Conservation (phyloP, 1,140 invertebrate species). For the Leguminivora glycinivorella region DNA sequence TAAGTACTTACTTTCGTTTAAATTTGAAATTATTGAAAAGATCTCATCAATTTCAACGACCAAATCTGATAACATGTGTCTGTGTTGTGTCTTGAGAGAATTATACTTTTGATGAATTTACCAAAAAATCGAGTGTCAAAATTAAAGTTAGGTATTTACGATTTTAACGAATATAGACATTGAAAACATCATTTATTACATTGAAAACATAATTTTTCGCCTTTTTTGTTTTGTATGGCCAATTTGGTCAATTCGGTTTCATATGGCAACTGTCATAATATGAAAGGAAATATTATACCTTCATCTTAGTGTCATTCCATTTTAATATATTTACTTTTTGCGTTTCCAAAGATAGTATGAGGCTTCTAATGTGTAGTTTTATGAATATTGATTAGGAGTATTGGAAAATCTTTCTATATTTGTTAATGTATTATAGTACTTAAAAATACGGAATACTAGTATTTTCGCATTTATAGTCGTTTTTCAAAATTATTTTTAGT, state of each 20-base stretch:
- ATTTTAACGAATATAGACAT: not conserved
- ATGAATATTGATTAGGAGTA: not conserved
- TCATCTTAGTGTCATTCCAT: not conserved
- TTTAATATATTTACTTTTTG: not conserved
- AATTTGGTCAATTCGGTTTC: too few relatives aligned
- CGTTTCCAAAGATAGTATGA: not conserved
- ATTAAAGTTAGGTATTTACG: not conserved
- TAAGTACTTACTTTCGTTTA: not conserved
- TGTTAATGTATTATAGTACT: not conserved
- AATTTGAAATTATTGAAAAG: not conserved
- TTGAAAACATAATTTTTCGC: not conserved
- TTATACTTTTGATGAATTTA: not conserved
- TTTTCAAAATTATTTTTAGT: not conserved
- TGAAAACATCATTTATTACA: not conserved
- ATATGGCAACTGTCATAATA: too few relatives aligned
- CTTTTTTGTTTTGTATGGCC: not conserved
- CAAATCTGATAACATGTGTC: not conserved
- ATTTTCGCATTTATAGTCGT: constrained; percentile 1
- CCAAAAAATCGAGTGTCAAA: not conserved
- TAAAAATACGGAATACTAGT: not conserved
- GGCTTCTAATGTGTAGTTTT: not conserved
- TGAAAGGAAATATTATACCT: not conserved
- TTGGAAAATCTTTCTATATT: not conserved
- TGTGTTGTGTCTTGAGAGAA: not conserved
- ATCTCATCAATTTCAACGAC: not conserved